A percentile compares a stretch with the other conserved stretches of the same genome.
phyloP scores from a whole-genome alignment of 2,888 invertebrate species.

The Campoletis raptor region DNA sequence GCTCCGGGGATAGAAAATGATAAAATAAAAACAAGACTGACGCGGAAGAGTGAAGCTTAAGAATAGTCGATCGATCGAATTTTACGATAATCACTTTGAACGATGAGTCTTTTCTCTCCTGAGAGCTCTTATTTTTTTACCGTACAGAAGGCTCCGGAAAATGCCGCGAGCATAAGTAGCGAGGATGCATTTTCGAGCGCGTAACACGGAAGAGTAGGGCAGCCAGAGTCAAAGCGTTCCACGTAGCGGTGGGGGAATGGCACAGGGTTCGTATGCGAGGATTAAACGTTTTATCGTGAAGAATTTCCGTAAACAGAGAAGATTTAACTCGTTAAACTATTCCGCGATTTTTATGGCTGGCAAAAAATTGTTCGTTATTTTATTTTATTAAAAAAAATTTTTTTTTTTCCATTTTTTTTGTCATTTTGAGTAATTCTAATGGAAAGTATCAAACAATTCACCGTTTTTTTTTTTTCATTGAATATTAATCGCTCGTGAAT shows the following conservation, averaged over 20 bases:
- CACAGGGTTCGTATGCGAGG: not conserved
- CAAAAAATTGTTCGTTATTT: not conserved
- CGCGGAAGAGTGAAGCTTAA: slow-evolving; percentile 25
- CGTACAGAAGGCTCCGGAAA: slow-evolving; percentile 1
- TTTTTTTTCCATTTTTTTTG: not conserved
- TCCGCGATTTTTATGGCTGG: slow-evolving; percentile 14
- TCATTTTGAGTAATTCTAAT: slow-evolving; percentile 10
- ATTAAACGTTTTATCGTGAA: not conserved
- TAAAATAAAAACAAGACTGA: slow-evolving; percentile 7
- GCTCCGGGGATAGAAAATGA: slow-evolving; percentile 35
- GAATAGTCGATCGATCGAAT: slow-evolving; percentile 56
- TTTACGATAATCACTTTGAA: slow-evolving; percentile 52
- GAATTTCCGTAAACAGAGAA: slow-evolving; percentile 16
- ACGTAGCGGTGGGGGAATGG: not conserved
- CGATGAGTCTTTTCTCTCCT: slow-evolving; percentile 2
- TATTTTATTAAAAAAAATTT: not conserved
- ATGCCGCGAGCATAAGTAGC: not conserved
- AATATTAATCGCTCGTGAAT: slow-evolving; percentile 10
- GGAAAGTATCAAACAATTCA: slow-evolving; percentile 17
- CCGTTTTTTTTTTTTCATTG: slow-evolving; percentile 8
- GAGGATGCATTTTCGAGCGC: not conserved
- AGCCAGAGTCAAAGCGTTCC: not conserved
- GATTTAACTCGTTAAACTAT: slow-evolving; percentile 24
- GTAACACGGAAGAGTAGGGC: not conserved
- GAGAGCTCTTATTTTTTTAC: not conserved